Evolutionary conservation across 1,140 invertebrate genomes (phyloP).

Genomic region (Sitodiplosis mosellana): DNA sequence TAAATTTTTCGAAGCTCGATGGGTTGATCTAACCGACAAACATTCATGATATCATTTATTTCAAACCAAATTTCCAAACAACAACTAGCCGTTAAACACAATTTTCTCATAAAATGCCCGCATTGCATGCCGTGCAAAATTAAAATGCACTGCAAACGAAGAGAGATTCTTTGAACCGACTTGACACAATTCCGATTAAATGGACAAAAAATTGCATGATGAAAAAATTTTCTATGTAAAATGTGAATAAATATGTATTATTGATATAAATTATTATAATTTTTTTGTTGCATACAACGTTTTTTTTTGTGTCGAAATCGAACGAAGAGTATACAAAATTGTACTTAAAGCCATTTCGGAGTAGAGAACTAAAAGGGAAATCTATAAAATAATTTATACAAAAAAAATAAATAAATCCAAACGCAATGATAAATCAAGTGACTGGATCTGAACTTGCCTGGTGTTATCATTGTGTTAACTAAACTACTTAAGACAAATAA

Average conservation of each 20-base stretch:
- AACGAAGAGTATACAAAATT: not conserved
- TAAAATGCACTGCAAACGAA: not conserved
- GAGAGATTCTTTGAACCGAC: too few relatives aligned
- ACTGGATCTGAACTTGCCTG: too few relatives aligned
- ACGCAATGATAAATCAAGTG: too few relatives aligned
- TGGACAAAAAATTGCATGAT: not conserved
- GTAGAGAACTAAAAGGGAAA: not conserved
- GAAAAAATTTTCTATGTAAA: not conserved
- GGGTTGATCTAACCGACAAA: conserved; percentile 44
- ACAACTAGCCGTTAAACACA: not conserved
- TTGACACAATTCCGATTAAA: not conserved
- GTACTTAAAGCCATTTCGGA: not conserved
- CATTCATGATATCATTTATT: conserved; percentile 21
- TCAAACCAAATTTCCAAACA: conserved; percentile 1
- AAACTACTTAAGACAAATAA: not conserved
- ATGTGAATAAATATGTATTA: not conserved
- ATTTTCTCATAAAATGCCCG: not conserved
- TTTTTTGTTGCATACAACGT: not conserved
- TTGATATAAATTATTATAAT: not conserved
- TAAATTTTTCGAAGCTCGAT: conserved; percentile 76
- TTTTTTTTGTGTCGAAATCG: not conserved
- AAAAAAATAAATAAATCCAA: too few relatives aligned
- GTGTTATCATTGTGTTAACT: not conserved
- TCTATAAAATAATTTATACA: too few relatives aligned
- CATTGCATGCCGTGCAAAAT: not conserved